Base-by-base conservation (phyloP, 2,113 vertebrate species). In the Arizona elegans region DNA sequence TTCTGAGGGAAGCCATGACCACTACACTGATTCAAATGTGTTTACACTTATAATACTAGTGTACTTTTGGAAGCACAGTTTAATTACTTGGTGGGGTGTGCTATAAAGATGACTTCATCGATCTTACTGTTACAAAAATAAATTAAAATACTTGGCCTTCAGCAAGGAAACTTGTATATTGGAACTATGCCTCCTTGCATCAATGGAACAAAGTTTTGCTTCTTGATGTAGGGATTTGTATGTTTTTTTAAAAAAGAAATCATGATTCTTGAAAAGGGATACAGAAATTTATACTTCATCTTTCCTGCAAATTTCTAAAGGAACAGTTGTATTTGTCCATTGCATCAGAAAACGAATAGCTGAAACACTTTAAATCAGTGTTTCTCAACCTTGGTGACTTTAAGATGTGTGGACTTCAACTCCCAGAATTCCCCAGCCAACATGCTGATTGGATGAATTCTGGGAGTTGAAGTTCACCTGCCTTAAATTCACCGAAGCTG, bases 41-140 rank as follows among this genome's bases (percentile, higher is more conserved):
- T 12, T 89, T 89, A 52, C 15, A 19, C 50, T 50, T 90, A 65
- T 90, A 26, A 47, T 70, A 47, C 21, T n/a, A 29, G 15, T 52
- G 29, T 89, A 81, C 75, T 38, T 89, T 54, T 23, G 33, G 65
- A 81, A 19, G 24, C 21, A 91, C 5, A 23, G 12, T 29, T 38
- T 70, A 52, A 90, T 87, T 38, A 21, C 87, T 58, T 55, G n/a
- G 55, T 38, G 33, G 9, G 6, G 17, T 33, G 52, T 70, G 26
- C 89, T 21, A 70, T 29, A 13, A 89, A 94, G 93, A 58, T 0
- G 62, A 58, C 94, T 70, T 87, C 33, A 92, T 43, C 50, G 89
- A 33, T 54, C 10, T 90, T 33, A 52, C 15, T 26, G 17, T 4
- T 47, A 95, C 87, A 54, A 75, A 52, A 91, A 96, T 92, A 81